A percentile compares a stretch with the other conserved stretches of the same genome.
Conservation (phyloP, 92 coral and sea anemone genomes). For the Siderastrea siderea region DNA sequence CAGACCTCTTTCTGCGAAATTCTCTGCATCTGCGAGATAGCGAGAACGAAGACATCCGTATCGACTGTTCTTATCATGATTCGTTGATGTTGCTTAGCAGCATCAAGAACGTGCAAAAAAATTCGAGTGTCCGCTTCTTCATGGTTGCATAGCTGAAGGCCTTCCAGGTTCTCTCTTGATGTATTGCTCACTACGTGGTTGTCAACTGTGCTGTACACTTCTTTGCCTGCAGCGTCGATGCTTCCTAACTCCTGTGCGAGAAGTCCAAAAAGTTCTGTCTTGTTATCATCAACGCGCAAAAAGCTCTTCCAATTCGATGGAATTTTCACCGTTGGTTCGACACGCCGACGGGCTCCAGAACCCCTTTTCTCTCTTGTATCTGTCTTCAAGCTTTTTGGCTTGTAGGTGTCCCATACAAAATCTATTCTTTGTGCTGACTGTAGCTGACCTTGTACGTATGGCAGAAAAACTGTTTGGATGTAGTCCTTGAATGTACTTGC, state of each 20-base stretch:
- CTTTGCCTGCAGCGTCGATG: slow-evolving; percentile 44
- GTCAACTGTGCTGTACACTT: slow-evolving; percentile 50
- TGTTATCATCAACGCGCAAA: slow-evolving; percentile 32
- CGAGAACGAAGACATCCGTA: slow-evolving; percentile 61
- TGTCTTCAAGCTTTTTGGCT: slow-evolving; percentile 33
- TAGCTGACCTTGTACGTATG: slow-evolving; percentile 39
- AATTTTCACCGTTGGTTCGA: slow-evolving; percentile 25
- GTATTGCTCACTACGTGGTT: slow-evolving; percentile 24
- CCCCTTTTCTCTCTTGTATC: slow-evolving; percentile 58
- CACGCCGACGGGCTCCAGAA: slow-evolving; percentile 52
- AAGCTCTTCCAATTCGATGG: slow-evolving; percentile 65
- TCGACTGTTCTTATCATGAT: slow-evolving; percentile 4
- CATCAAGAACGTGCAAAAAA: too few species aligned
- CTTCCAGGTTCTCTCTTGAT: not conserved
- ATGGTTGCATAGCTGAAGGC: slow-evolving; percentile 47
- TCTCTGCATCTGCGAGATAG: slow-evolving; percentile 42
- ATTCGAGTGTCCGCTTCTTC: not conserved
- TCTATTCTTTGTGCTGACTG: slow-evolving; percentile 42
- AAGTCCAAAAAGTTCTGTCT: not conserved
- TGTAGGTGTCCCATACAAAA: slow-evolving; percentile 52
- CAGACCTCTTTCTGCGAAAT: slow-evolving; percentile 45
- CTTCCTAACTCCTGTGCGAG: slow-evolving; percentile 35
- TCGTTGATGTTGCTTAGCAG: not conserved
- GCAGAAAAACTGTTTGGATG: slow-evolving; percentile 39
- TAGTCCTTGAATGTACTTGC: slow-evolving; percentile 48